phyloP scores from a whole-genome alignment of 2,113 vertebrate genomes.

The Sterrhoptilus dennistouni region DNA sequence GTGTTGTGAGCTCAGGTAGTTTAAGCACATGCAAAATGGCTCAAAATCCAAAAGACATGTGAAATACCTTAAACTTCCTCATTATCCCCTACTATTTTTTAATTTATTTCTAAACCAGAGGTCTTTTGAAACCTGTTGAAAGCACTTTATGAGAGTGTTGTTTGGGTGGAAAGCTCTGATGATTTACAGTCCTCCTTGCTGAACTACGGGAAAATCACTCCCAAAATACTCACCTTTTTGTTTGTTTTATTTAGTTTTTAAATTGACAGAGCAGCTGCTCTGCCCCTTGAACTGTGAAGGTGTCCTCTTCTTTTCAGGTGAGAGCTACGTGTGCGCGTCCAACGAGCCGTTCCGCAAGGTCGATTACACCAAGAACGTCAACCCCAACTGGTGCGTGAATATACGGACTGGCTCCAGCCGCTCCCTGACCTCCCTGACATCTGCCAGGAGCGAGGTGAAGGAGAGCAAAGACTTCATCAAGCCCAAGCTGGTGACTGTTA shows the following conservation, averaged over 20 bases:
- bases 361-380: constrained; percentile 94
- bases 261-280: not conserved
- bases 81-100: not conserved
- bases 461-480: constrained; percentile 96
- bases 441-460: constrained; percentile 80
- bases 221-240: fast-evolving
- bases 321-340: constrained; percentile 97
- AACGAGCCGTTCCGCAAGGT: constrained; percentile 92
- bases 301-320: constrained; percentile 76
- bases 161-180: not conserved
- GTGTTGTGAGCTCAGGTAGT: not conserved
- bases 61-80: not conserved
- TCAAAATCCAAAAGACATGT: not conserved
- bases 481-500: constrained; percentile 96
- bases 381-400: constrained; percentile 97
- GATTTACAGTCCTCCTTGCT: not conserved
- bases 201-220: not conserved
- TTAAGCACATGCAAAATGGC: not conserved
- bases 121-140: not conserved
- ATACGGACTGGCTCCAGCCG: constrained; percentile 81
- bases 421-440: constrained; percentile 78
- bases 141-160: not conserved
- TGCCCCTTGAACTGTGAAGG: not conserved
- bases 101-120: not conserved
- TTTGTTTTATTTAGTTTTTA: not conserved